These are phyloP conservation scores for Xerus rutilus DNA, from an alignment of 2,797 vertebrate species.

Conservation along the genomic window DNA sequence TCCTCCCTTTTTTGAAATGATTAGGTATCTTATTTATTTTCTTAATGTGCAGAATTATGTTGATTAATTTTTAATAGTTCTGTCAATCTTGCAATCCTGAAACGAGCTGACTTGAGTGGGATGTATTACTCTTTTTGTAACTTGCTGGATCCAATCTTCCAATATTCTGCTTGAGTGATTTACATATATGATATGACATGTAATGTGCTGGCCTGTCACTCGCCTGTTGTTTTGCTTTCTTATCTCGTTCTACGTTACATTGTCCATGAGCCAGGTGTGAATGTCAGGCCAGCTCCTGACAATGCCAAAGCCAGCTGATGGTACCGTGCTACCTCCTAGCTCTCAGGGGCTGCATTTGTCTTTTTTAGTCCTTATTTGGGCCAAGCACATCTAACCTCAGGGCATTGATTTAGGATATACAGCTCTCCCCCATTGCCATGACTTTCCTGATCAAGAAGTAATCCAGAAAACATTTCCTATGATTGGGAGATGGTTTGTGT, in stretches of 20 bases:
- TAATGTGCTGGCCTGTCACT: neutral
- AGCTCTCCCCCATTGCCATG: neutral
- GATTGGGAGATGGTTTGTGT: neutral
- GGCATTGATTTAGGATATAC: neutral
- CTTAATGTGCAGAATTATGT: neutral
- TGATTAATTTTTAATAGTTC: neutral
- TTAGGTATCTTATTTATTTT: slow-evolving; percentile 13
- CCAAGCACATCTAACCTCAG: neutral
- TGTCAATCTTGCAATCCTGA: neutral
- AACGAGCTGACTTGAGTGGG: neutral
- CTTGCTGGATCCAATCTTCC: neutral
- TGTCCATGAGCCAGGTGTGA: neutral
- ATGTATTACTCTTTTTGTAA: neutral
- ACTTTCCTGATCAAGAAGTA: neutral
- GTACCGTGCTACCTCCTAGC: neutral
- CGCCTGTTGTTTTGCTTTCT: neutral
- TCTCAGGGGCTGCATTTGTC: neutral
- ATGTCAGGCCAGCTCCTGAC: neutral
- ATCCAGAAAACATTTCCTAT: neutral
- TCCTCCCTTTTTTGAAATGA: neutral
- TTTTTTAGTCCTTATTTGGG: neutral
- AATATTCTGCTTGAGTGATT: neutral
- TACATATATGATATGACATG: neutral
- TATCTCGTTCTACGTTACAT: neutral
- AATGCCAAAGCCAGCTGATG: neutral